Evolutionary conservation across 2,888 invertebrate genomes (phyloP), one percentile per base, ranked within the genome.

Genomic region (Eupeodes luniger): DNA sequence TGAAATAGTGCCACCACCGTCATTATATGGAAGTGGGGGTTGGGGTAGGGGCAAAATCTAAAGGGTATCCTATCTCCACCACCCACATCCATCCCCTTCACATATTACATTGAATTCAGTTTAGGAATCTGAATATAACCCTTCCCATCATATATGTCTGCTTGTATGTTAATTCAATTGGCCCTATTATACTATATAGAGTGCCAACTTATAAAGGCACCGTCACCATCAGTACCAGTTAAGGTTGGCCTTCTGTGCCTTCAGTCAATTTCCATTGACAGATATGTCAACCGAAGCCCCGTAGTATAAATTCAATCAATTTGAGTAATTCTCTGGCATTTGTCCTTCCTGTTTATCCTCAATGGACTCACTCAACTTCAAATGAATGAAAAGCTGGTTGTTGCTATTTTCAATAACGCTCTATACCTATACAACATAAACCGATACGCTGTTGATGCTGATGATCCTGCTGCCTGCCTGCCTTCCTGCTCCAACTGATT

Each of bases 221-320:
- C 14, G 34, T 59, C 34, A 34, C 6, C 55, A 11, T 55, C 55
- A 53, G 34, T 36, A 51, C 14, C 51, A 67, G 49, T 47, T 34
- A 44, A 44, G 69, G 34, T 69, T 64, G 57, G 55, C 61, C 66
- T 55, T n/a, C 40, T 74, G 74, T 34, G 55, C 77, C 55, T 78
- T 77, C 66, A 34, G 70, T 53, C 81, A 81, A 66, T 67, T 78
- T 51, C 62, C 78, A 81, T 85, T 75, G 82, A 80, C 82, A 79
- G 79, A 70, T 51, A 82, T 78, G 81, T 79, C 86, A 82, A 67
- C 62, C 70, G 76, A 11, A 81, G 72, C 51, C 62, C 61, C 67
- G 0, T 53, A 36, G 70, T 77, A 70, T 51, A 70, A 76, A 76
- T 87, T 76, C 86, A 87, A 87, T 83, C 86, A 83, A 79, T 79